Percentiles rank a stretch among this genome's conserved stretches.
These are phyloP conservation scores for Spilarctia lutea DNA, from an alignment of 2,888 invertebrate genomes.

Conservation along the genomic window DNA sequence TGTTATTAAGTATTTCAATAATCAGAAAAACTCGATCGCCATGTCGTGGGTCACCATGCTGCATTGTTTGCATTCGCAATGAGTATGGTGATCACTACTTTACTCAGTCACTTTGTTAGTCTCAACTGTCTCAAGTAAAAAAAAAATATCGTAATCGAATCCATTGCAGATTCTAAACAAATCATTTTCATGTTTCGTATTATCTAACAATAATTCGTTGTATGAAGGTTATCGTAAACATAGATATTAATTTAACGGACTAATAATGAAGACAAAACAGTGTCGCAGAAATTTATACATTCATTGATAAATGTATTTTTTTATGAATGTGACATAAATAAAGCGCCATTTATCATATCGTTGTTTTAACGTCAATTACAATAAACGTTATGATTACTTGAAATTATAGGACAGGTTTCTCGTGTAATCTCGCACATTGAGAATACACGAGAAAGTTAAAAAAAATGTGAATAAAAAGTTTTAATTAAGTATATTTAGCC, in stretches of 20 bases:
- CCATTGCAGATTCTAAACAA: too few relatives aligned
- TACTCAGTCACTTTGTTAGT: too few relatives aligned
- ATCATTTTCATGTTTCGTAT: not conserved
- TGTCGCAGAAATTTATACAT: not conserved
- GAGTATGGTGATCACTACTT: too few relatives aligned
- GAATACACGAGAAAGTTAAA: too few relatives aligned
- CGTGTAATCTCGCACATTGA: not conserved
- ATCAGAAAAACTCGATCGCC: too few relatives aligned
- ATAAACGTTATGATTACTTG: not conserved
- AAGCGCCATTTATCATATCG: constrained; percentile 3
- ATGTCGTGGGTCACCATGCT: too few relatives aligned
- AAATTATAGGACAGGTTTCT: not conserved
- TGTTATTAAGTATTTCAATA: too few relatives aligned
- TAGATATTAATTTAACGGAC: not conserved
- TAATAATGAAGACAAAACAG: not conserved
- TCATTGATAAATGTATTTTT: not conserved
- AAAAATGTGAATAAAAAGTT: too few relatives aligned
- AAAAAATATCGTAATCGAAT: too few relatives aligned
- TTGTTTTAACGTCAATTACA: not conserved
- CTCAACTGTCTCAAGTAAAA: too few relatives aligned
- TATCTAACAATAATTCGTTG: not conserved
- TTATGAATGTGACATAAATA: not conserved
- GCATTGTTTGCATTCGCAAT: too few relatives aligned
- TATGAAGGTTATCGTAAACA: not conserved
- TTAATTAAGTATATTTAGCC: too few relatives aligned